These are phyloP conservation scores for Pelobates cultripes DNA, from an alignment of 2,797 vertebrate species.

Conservation along the genomic window DNA sequence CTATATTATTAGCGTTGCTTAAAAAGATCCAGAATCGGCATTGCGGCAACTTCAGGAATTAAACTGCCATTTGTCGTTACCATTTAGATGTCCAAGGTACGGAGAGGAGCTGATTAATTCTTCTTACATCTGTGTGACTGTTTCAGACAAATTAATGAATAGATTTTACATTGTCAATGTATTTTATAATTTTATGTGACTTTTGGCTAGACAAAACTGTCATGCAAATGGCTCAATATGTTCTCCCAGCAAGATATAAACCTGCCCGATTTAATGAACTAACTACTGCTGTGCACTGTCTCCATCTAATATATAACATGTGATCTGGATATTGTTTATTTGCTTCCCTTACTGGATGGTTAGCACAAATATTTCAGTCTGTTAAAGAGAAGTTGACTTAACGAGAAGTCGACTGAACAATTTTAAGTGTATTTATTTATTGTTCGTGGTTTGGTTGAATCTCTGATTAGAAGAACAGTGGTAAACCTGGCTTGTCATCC, in stretches of 20 bases:
- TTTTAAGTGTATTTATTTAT: too few species aligned
- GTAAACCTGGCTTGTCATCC: too few species aligned
- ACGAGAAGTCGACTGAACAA: too few species aligned
- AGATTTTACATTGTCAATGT: constrained; percentile 12
- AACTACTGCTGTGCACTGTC: neutral
- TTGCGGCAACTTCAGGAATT: neutral
- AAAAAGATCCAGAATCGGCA: constrained; percentile 1
- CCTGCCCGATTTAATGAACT: constrained; percentile 9
- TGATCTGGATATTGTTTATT: neutral
- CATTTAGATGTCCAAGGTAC: constrained; percentile 13
- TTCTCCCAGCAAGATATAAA: constrained; percentile 5
- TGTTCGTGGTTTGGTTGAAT: too few species aligned
- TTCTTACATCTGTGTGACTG: constrained; percentile 1
- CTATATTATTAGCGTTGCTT: constrained; percentile 12
- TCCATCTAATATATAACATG: constrained; percentile 4
- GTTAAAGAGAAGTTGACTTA: neutral
- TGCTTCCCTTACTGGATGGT: neutral
- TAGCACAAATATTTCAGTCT: neutral
- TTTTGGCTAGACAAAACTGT: constrained; percentile 15
- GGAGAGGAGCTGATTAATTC: neutral
- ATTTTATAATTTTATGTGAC: constrained; percentile 13
- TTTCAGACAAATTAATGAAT: constrained; percentile 15
- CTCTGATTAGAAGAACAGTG: too few species aligned
- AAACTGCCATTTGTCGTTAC: constrained; percentile 8
- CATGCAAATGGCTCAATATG: neutral